Percentiles rank a stretch among this genome's conserved stretches.
These are phyloP conservation scores for Lydus trimaculatus DNA, from an alignment of 2,888 invertebrate genomes.

Conservation along the genomic window DNA sequence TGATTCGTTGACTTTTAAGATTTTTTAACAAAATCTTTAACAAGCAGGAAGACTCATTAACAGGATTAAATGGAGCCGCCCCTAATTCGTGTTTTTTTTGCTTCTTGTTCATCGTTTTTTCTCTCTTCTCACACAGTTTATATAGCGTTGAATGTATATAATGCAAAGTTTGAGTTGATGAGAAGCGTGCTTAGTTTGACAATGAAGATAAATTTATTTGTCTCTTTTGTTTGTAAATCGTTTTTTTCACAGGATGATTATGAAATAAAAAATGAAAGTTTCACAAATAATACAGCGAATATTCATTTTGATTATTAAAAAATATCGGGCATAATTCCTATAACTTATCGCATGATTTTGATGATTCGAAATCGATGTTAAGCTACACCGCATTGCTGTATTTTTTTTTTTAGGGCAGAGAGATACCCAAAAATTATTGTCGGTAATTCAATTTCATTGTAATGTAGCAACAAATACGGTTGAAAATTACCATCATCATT, in stretches of 20 bases:
- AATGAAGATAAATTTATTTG: conserved; percentile 1
- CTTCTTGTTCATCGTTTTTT: not conserved
- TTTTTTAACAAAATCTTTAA: not conserved
- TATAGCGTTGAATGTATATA: not conserved
- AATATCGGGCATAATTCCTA: too few species aligned
- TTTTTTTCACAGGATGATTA: not conserved
- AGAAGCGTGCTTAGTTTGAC: not conserved
- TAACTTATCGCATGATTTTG: not conserved
- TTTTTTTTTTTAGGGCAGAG: too few species aligned
- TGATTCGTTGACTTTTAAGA: not conserved
- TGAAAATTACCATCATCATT: not conserved
- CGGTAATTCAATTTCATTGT: not conserved
- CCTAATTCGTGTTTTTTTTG: not conserved
- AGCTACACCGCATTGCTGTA: not conserved
- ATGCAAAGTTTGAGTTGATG: not conserved
- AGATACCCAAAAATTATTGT: too few species aligned
- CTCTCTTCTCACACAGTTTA: not conserved
- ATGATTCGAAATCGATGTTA: not conserved
- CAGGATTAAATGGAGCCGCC: not conserved
- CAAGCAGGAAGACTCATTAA: not conserved
- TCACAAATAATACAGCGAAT: not conserved
- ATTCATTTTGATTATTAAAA: not conserved
- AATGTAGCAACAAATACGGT: not conserved
- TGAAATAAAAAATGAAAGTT: not conserved
- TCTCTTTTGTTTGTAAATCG: not conserved